phyloP scores from a whole-genome alignment of 2,888 invertebrate genomes.

The Scaptomyza flava region DNA sequence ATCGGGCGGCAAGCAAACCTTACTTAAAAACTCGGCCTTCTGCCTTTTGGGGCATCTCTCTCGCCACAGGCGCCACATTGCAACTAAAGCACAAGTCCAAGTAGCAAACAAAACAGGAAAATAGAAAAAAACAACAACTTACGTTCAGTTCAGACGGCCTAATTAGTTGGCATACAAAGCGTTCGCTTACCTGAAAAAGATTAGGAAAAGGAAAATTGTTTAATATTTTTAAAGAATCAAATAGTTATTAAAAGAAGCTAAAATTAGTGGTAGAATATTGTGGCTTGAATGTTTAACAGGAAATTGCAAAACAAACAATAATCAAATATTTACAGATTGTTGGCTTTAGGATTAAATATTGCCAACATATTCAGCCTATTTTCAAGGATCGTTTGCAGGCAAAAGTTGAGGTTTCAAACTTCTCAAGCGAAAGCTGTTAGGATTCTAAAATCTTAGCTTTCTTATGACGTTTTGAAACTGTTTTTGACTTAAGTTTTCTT shows the following conservation, averaged over 20 bases:
- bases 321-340: no score
- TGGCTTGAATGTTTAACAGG: no score
- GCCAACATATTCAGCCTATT: no score
- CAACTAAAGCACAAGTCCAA: conserved; percentile 15
- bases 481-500: not conserved
- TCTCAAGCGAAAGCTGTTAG: no score
- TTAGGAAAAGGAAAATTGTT: conserved; percentile 14
- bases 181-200: conserved; percentile 40
- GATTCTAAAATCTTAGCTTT: no score
- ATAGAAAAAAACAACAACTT: conserved; percentile 26
- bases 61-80: conserved; percentile 4
- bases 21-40: conserved; percentile 19
- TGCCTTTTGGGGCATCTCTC: conserved; percentile 28
- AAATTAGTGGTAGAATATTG: no score
- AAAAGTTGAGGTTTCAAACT: no score
- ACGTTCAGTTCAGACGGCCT: conserved; percentile 52
- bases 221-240: conserved; percentile 1
- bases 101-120: conserved; percentile 7
- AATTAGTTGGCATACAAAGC: conserved; percentile 51
- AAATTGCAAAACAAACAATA: no score
- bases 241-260: no score
- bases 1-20: conserved; percentile 38
- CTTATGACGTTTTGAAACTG: no score
- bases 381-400: no score
- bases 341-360: no score